Conservation (phyloP, 2,888 invertebrate genomes). For the Acronicta leporina region DNA sequence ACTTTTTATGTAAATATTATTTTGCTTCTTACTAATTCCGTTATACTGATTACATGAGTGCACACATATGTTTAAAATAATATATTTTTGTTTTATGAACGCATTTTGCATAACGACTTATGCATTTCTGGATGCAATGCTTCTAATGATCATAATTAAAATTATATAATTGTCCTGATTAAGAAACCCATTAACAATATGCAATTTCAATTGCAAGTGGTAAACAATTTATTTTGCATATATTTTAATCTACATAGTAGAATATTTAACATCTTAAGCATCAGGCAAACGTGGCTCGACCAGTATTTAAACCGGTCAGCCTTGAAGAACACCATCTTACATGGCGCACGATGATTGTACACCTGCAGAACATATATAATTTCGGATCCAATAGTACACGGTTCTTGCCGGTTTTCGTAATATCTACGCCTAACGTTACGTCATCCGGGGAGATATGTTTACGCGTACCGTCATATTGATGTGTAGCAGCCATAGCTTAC, state of each 20-base stretch:
- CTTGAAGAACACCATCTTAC: constrained; percentile 76
- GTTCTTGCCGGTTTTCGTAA: constrained; percentile 74
- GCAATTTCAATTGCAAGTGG: constrained; percentile 29
- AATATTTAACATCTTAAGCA: constrained; percentile 59
- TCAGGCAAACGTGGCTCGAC: constrained; percentile 67
- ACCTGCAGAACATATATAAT: constrained; percentile 73
- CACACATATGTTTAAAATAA: too few species aligned
- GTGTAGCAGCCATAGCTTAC: constrained; percentile 77
- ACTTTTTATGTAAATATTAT: constrained; percentile 2
- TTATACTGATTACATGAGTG: background rate
- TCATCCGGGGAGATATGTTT: constrained; percentile 78
- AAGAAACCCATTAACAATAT: constrained; percentile 18
- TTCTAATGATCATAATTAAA: constrained; percentile 41
- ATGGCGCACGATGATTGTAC: constrained; percentile 67
- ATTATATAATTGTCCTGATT: constrained; percentile 52
- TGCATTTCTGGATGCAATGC: constrained; percentile 49
- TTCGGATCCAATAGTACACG: constrained; percentile 71
- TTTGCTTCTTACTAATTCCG: constrained; percentile 28
- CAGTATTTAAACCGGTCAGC: constrained; percentile 76
- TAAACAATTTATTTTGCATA: constrained; percentile 47
- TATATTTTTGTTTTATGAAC: too few species aligned
- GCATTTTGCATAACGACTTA: too few species aligned
- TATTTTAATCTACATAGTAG: constrained; percentile 44
- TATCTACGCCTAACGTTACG: constrained; percentile 74
- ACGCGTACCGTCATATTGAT: constrained; percentile 75